Base-by-base conservation (phyloP, 2,113 vertebrate species). In the Etia nguti region DNA sequence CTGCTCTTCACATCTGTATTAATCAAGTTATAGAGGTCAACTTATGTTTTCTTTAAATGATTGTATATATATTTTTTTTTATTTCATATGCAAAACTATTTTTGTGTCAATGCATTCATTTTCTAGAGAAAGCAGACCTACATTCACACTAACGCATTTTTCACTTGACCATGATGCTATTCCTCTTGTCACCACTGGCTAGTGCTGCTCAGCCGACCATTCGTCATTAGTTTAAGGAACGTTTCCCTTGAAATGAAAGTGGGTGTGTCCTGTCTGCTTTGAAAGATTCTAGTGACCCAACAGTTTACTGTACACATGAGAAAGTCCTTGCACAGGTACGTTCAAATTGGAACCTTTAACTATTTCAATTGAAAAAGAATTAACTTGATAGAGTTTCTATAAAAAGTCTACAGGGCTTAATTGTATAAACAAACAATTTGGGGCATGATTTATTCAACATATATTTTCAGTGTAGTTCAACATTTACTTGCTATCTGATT, bases 1-100 rank as follows among this genome's bases (percentile, higher is more conserved):
- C 2, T 55, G 54, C 54, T 55, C 54, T 55, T 55, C 10, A 55
- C n/a, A 55, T 55, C 54, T 55, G n/a, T 55, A 55, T 55, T 55
- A 55, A 55, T 55, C 54, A 55, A 12, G 54, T 55, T 12, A 55
- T 55, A 55, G 5, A 55, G 52, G 1, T 4, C 52, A 55, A 22
- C 1, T 0, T 55, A 55, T 55, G 0, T 12, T 24, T 55, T 55
- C 54, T 55, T 55, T 1, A 55, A 24, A 55, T 24, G 0, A 22
- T 3, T 6, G 10, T 12, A 24, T 54, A 1, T 1, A 1, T 24
- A 24, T n/a, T 56, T 56, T 24, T 56, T n/a, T 56, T 56, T 3
- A 15, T 57, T 57, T 57, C 1, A 57, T 26, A 26, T 26, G 1
- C 12, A 1, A 26, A 57, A 57, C 12, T 57, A 1, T 22, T 26